Evolutionary conservation across 2,888 invertebrate genomes (phyloP).

Genomic region (Schrankia costaestrigalis): DNA sequence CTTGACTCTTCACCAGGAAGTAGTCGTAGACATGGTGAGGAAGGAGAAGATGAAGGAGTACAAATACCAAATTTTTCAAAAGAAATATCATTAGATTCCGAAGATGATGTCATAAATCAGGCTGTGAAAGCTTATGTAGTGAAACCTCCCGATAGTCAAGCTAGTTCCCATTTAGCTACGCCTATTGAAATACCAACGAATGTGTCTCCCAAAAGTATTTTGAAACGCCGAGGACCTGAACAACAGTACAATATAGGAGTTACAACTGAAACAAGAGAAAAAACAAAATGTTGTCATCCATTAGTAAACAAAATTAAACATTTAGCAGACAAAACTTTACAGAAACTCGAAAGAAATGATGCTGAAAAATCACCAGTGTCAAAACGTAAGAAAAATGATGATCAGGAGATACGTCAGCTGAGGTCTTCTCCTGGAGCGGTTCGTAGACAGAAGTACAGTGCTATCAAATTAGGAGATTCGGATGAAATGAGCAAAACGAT

Average conservation of each 20-base stretch:
- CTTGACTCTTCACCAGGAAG: conserved; percentile 76
- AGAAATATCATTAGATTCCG: conserved; percentile 69
- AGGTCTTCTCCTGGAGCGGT: conserved; percentile 83
- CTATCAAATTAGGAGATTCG: conserved; percentile 73
- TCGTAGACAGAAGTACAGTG: conserved; percentile 75
- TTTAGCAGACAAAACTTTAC: conserved; percentile 82
- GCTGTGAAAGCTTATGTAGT: conserved; percentile 37
- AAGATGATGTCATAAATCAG: conserved; percentile 63
- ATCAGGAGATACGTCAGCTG: conserved; percentile 81
- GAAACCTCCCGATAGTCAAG: conserved; percentile 59
- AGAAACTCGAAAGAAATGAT: conserved; percentile 72
- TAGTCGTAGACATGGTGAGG: conserved; percentile 70
- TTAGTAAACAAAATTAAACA: conserved; percentile 83
- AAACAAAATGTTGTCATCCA: conserved; percentile 81
- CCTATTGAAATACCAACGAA: conserved; percentile 63
- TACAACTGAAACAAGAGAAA: conserved; percentile 67
- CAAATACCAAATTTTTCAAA: conserved; percentile 76
- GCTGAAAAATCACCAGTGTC: conserved; percentile 62
- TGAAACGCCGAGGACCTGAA: conserved; percentile 74
- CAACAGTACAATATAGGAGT: conserved; percentile 61
- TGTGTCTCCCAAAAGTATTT: conserved; percentile 75
- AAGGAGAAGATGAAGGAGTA: conserved; percentile 69
- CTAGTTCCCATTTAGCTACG: conserved; percentile 47
- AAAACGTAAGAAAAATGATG: conserved; percentile 76
- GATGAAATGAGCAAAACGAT: conserved; percentile 76